Base-by-base conservation (phyloP, 2,888 invertebrate species). In the Xestia sexstrigata region DNA sequence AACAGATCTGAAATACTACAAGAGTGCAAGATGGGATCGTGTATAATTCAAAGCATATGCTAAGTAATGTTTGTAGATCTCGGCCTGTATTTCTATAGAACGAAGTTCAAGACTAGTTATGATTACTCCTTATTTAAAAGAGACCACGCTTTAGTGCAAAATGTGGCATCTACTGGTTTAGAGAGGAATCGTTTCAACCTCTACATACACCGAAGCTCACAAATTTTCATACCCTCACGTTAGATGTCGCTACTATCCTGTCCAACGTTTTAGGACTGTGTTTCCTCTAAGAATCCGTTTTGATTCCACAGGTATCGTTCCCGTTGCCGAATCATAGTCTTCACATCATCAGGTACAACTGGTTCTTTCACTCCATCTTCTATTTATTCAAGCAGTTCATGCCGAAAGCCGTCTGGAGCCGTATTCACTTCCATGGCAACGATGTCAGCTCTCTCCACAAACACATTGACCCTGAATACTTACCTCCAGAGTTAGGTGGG, bases 271-370 rank as follows among this genome's bases (percentile, higher is more conserved):
- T 9, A n/a, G 0, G 35, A 17, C 66, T 49, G 13, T 52, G 17
- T 58, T 49, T 2, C n/a, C 15, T 63, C 7, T 49, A 66, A 58
- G 39, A 26, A 68, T 26, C 26, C 15, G 0, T 78, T 75, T 79
- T 74, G 5, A 7, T 58, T 96, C 15, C 93, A 98, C 93, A 98
- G 98, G 97, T 98, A 0, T 97, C 98, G 6, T 98, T 98, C 92
- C 98, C 98, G 0, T 97, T 98, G 88, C 97, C 97, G 67, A 97
- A 98, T 67, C 97, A 98, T 86, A 97, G 98, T 0, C 97, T 98
- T 49, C 98, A 98, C 94, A 97, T 98, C 70, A 96, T 98, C 7
- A 97, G 98, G 92, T 98, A 98, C 94, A 98, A 98, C 69, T 98
- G 98, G 98, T 94, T 98, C 4, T 98, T 98, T 87, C 98, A 98